Base-by-base conservation (phyloP, 1,140 invertebrate genomes). In the Dinoponera quadriceps region DNA sequence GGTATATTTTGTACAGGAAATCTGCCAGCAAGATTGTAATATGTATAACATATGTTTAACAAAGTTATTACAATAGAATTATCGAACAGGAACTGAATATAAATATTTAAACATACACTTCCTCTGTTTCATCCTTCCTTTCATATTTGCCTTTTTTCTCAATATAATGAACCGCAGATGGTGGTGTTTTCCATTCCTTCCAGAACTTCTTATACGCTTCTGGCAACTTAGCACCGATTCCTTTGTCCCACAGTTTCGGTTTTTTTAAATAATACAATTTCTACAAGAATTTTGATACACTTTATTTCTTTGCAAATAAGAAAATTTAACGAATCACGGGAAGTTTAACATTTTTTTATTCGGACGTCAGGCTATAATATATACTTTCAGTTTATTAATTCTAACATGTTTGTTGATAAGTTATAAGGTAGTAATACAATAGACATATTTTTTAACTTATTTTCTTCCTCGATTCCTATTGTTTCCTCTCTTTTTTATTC, bases 121-220 rank as follows among this genome's bases (percentile, higher is more conserved):
- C 95, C 85, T 96, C 96, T 78, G 96, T 97, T 25, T 96, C 88
- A 87, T 96, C 96, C 94, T 98, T 95, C 68, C 96, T 95, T 82
- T 95, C 95, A 95, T 96, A 99, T 92, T 96, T 96, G 27, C 95
- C 96, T 86, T 96, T 94, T 90, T 97, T 96, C 55, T 97, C 96
- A 81, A 97, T 95, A 92, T 97, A 99, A 94, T 99, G 98, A 27
- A 99, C 98, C 51, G 98, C 97, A 44, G 95, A 94, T 29, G 97
- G 97, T 96, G 94, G 33, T 95, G 94, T 0, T 92, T 97, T 97
- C 96, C 98, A 98, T 95, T 99, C 97, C 83, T 94, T 95, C 95
- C 97, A 98, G 93, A 98, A 98, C 91, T 98, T 97, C 91, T 97
- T 97, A 91, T 98, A 99, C 44, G 97, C 97, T 86, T 96, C 95